phyloP scores from a whole-genome alignment of 2,797 vertebrate species.

The Sphenopsis melanotis region DNA sequence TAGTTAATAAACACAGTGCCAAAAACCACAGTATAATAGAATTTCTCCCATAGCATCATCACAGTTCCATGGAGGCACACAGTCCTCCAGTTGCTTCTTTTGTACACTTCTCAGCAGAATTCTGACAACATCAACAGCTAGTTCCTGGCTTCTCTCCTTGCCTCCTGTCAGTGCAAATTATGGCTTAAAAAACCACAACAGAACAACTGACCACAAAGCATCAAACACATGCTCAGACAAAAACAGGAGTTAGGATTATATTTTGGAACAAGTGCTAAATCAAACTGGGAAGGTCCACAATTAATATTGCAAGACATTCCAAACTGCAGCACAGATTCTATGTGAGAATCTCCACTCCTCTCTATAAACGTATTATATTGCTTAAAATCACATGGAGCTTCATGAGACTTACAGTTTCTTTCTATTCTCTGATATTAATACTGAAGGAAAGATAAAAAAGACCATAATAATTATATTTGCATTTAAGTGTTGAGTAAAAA shows the following conservation, averaged over 20 bases:
- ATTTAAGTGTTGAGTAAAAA: neutral
- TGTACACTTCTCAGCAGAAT: neutral
- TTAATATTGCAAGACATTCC: neutral
- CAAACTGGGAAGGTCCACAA: rapidly evolving
- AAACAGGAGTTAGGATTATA: neutral
- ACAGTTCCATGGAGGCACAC: neutral
- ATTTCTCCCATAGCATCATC: neutral
- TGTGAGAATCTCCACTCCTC: neutral
- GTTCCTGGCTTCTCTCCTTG: neutral
- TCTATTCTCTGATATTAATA: neutral
- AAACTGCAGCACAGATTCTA: neutral
- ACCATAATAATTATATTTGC: neutral
- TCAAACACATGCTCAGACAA: neutral
- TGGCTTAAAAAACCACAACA: neutral
- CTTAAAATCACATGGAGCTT: neutral
- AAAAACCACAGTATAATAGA: neutral
- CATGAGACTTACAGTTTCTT: neutral
- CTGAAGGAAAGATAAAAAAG: neutral
- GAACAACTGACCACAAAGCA: neutral
- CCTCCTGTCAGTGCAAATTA: neutral
- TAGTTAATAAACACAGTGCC: neutral
- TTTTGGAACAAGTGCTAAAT: neutral
- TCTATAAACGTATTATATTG: neutral
- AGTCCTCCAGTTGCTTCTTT: neutral
- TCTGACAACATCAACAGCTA: neutral